These are phyloP conservation scores for Rhynchophorus ferrugineus DNA, from an alignment of 1,140 invertebrate genomes.

Conservation along the genomic window DNA sequence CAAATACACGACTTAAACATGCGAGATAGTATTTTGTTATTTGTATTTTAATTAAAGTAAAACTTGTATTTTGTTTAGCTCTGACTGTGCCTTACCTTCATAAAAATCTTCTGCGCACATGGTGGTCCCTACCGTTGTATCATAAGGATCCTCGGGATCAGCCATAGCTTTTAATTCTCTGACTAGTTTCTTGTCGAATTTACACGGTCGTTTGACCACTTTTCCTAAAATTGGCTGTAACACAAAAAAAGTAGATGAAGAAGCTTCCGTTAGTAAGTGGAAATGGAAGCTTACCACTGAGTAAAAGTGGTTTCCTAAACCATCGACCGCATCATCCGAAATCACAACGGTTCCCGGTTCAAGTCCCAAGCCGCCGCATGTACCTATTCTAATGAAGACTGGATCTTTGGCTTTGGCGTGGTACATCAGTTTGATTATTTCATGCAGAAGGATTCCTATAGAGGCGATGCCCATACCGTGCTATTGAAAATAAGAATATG, in stretches of 20 bases:
- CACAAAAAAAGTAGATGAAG: neutral
- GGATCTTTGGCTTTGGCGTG: conserved; percentile 67
- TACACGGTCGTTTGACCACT: conserved; percentile 68
- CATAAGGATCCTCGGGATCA: conserved; percentile 72
- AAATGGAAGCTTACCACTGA: conserved; percentile 51
- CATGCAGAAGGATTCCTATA: conserved; percentile 69
- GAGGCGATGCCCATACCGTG: conserved; percentile 81
- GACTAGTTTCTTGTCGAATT: conserved; percentile 71
- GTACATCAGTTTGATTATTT: conserved; percentile 72
- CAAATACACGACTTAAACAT: too few relatives aligned
- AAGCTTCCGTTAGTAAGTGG: neutral
- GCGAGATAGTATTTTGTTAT: too few relatives aligned
- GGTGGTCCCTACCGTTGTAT: conserved; percentile 80
- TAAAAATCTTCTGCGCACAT: conserved; percentile 97
- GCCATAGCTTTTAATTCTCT: conserved; percentile 69
- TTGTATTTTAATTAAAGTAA: too few relatives aligned
- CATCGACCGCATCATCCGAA: conserved; percentile 61
- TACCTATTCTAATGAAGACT: conserved; percentile 73
- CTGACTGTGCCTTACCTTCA: conserved; percentile 68
- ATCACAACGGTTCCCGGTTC: conserved; percentile 68
- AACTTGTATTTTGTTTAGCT: too few relatives aligned
- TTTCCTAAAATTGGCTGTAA: conserved; percentile 74
- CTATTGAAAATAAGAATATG: conserved; percentile 42
- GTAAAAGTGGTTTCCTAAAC: conserved; percentile 54
- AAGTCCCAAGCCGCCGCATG: conserved; percentile 69